Evolutionary conservation across 2,888 invertebrate species (phyloP).

Genomic region (Xestia sexstrigata): DNA sequence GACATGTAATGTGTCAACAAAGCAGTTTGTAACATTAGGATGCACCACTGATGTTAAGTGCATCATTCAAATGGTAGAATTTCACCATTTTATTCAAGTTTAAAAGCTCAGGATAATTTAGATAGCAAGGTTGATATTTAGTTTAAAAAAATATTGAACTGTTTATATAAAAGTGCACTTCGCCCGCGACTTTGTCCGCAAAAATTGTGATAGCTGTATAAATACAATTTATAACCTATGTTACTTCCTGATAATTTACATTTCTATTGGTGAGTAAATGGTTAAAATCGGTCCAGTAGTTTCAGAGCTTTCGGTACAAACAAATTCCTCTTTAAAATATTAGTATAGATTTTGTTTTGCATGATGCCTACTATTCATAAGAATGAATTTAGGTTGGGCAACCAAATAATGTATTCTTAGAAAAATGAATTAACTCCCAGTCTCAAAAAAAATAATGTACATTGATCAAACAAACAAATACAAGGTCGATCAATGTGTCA

Average conservation of each 20-base stretch:
- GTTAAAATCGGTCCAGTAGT: no score
- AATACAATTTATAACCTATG: no score
- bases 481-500: constrained; percentile 28
- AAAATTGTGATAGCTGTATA: no score
- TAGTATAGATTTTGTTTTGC: no score
- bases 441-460: background rate
- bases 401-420: background rate
- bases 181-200: no score
- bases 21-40: constrained; percentile 26
- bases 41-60: constrained; percentile 26
- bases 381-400: background rate
- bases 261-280: no score
- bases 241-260: no score
- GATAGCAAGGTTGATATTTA: background rate
- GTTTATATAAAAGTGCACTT: background rate
- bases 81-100: constrained; percentile 10
- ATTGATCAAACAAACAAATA: background rate
- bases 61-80: constrained; percentile 33
- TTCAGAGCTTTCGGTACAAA: no score
- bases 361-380: background rate
- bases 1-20: constrained; percentile 33
- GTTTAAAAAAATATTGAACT: background rate
- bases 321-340: no score
- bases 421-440: background rate
- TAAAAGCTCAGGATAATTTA: background rate